Conservation (phyloP, 1,140 invertebrate genomes). For the Zeugodacus cucurbitae region DNA sequence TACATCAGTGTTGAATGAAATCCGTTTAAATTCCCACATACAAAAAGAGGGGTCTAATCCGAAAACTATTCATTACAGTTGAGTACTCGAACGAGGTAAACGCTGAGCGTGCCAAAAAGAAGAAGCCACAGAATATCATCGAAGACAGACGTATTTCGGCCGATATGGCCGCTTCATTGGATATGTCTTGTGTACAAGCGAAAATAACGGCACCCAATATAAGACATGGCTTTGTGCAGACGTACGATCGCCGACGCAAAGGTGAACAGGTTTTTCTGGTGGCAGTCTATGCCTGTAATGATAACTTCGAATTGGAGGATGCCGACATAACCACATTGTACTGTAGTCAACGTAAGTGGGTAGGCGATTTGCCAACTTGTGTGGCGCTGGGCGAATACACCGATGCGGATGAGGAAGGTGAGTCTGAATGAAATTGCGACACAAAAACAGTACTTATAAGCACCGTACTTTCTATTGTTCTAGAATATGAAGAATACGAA, state of each 20-base stretch:
- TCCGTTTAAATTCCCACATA: too few species aligned
- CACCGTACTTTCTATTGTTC: not conserved
- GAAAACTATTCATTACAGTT: not conserved
- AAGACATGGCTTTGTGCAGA: conserved; percentile 52
- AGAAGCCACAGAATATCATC: conserved; percentile 49
- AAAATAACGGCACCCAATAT: conserved; percentile 57
- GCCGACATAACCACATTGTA: conserved; percentile 68
- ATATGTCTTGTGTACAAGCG: conserved; percentile 57
- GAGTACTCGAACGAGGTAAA: conserved; percentile 37
- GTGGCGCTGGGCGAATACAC: conserved; percentile 57
- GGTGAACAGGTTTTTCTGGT: conserved; percentile 69
- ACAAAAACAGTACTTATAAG: not conserved
- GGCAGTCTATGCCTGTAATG: conserved; percentile 69
- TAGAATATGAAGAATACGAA: conserved; percentile 51
- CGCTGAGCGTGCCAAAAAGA: conserved; percentile 19
- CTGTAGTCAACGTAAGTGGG: conserved; percentile 70
- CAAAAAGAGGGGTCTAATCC: too few species aligned
- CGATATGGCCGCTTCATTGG: conserved; percentile 49
- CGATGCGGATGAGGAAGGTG: conserved; percentile 47
- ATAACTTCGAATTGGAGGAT: conserved; percentile 68
- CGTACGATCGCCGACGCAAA: conserved; percentile 55
- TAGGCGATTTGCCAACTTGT: conserved; percentile 70
- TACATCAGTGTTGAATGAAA: too few species aligned
- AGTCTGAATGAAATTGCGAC: not conserved
- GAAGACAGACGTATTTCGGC: conserved; percentile 52